Evolutionary conservation across 2,888 invertebrate species (phyloP).

Genomic region (Conomelus anceps): DNA sequence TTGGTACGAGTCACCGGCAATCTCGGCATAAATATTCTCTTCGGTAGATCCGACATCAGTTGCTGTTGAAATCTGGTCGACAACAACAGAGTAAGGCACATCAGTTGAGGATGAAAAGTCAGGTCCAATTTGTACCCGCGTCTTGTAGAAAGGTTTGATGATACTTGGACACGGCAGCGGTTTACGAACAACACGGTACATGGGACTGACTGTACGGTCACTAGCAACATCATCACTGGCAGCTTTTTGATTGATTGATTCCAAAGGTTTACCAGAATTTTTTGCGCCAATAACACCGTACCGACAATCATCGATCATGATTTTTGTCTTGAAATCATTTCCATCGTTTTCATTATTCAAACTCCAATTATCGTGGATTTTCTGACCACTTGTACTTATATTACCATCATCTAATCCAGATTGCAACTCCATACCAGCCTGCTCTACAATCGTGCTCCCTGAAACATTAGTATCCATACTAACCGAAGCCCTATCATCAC

Average conservation of each 20-base stretch:
- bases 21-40: constrained; percentile 42
- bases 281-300: background rate
- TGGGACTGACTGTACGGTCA: constrained; percentile 6
- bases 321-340: background rate
- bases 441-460: background rate
- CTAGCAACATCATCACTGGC: background rate
- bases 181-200: constrained; percentile 28
- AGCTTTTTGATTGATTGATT: background rate
- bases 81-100: constrained; percentile 43
- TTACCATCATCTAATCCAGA: no score
- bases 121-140: constrained; percentile 27
- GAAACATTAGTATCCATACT: background rate
- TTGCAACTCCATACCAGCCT: background rate
- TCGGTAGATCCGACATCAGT: constrained; percentile 33
- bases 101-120: constrained; percentile 33
- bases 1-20: constrained; percentile 38
- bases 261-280: background rate
- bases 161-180: constrained; percentile 17
- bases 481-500: no score
- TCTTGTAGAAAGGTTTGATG: constrained; percentile 30
- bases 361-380: constrained; percentile 7
- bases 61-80: constrained; percentile 31
- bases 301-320: background rate
- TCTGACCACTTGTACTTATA: background rate
- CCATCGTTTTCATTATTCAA: background rate